Evolutionary conservation across 2,113 vertebrate genomes (phyloP).

Genomic region (Empidonax traillii): DNA sequence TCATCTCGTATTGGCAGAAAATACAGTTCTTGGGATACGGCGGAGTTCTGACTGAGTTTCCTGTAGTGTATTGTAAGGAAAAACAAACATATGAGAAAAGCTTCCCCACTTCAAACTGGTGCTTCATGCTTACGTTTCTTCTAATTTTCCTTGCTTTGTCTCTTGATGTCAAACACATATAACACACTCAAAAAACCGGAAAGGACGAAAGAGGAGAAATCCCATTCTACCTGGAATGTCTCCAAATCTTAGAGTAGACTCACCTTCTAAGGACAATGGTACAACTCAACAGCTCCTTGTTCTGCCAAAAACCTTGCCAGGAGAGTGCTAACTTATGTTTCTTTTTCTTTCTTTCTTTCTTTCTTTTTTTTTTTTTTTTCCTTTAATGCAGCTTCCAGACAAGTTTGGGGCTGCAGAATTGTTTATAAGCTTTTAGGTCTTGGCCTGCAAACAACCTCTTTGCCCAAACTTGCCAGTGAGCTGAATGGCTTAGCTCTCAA

Average conservation of each 20-base stretch:
- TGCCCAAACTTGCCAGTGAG: constrained; percentile 13
- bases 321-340: background rate
- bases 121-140: background rate
- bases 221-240: background rate
- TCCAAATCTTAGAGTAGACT: background rate
- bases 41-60: background rate
- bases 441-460: background rate
- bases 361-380: background rate
- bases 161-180: background rate
- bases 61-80: background rate
- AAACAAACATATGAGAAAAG: background rate
- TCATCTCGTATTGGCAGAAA: background rate
- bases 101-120: background rate
- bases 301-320: background rate
- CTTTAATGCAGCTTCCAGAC: background rate
- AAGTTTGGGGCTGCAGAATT: background rate
- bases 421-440: background rate
- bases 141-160: background rate
- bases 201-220: background rate
- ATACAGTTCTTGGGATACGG: rapidly evolving
- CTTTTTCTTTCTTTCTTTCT: too few relatives aligned
- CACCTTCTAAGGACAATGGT: background rate
- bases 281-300: background rate
- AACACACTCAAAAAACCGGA: background rate
- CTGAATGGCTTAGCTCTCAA: background rate